These are phyloP conservation scores for Trachelipus rathkii DNA, from an alignment of 1,140 invertebrate species.

Conservation along the genomic window DNA sequence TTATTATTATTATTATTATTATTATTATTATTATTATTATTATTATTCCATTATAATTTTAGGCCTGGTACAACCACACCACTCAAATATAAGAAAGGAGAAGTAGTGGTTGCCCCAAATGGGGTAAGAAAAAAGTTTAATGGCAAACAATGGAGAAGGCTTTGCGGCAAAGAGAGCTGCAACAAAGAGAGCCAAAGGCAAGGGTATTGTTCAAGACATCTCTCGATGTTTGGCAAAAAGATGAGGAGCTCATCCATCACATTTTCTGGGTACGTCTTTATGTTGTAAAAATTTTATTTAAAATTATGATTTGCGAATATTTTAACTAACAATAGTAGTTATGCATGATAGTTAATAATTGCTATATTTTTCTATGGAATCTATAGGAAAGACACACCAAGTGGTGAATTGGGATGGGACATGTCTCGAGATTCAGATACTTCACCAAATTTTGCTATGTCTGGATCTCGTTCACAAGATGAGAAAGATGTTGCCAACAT, in stretches of 20 bases:
- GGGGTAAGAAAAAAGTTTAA: conserved; percentile 98
- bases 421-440: conserved; percentile 80
- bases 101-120: conserved; percentile 91
- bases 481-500: conserved; percentile 93
- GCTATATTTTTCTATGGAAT: background rate
- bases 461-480: conserved; percentile 58
- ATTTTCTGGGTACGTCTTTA: conserved; percentile 37
- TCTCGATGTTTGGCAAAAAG: conserved; percentile 75
- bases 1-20: too few species aligned
- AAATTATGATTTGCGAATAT: too few species aligned
- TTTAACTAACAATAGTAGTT: too few species aligned
- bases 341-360: background rate
- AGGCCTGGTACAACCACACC: conserved; percentile 85
- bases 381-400: conserved; percentile 43
- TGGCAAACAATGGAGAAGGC: conserved; percentile 95
- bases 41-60: background rate
- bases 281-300: background rate
- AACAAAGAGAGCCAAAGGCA: conserved; percentile 96
- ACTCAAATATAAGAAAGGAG: conserved; percentile 97
- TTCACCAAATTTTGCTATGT: conserved; percentile 63
- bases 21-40: too few species aligned
- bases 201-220: conserved; percentile 92
- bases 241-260: conserved; percentile 53
- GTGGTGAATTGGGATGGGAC: conserved; percentile 57
- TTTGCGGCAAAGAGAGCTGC: conserved; percentile 92